Evolutionary conservation across 1,140 invertebrate genomes (phyloP).

Genomic region (Brachionus angularis): DNA sequence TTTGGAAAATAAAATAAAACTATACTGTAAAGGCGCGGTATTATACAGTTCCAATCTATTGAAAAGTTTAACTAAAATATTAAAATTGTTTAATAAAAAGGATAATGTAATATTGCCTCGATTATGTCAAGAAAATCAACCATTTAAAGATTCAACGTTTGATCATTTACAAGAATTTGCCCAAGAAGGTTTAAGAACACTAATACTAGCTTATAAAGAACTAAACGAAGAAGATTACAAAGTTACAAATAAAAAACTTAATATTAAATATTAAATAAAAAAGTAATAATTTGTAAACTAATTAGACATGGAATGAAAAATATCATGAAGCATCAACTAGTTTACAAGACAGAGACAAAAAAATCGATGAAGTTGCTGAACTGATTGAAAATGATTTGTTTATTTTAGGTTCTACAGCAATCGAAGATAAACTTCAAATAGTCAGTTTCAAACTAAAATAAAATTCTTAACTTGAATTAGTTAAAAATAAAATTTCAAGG

Average conservation of each 20-base stretch:
- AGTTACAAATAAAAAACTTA: not conserved
- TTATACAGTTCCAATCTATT: conserved; percentile 73
- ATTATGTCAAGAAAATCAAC: conserved; percentile 56
- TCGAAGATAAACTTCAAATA: conserved; percentile 92
- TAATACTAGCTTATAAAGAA: conserved; percentile 78
- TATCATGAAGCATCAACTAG: conserved; percentile 73
- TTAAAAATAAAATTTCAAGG: not conserved
- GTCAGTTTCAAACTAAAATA: conserved; percentile 43
- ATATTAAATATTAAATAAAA: not conserved
- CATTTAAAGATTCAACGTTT: conserved; percentile 62
- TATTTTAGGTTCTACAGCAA: conserved; percentile 84
- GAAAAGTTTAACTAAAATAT: conserved; percentile 46
- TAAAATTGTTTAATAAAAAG: conserved; percentile 58
- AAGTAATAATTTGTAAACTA: not conserved
- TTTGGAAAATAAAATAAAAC: conserved; percentile 66
- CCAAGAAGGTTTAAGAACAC: conserved; percentile 72
- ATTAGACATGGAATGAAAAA: conserved; percentile 69
- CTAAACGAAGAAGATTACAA: conserved; percentile 67
- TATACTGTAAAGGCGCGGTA: conserved; percentile 81
- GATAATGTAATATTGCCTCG: conserved; percentile 73
- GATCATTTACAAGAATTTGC: conserved; percentile 88
- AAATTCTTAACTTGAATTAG: not conserved
- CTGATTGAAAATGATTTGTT: conserved; percentile 63
- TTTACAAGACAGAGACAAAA: conserved; percentile 70
- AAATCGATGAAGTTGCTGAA: conserved; percentile 64